phyloP scores from a whole-genome alignment of 2,113 vertebrate genomes.

The Pycnonotus jocosus region DNA sequence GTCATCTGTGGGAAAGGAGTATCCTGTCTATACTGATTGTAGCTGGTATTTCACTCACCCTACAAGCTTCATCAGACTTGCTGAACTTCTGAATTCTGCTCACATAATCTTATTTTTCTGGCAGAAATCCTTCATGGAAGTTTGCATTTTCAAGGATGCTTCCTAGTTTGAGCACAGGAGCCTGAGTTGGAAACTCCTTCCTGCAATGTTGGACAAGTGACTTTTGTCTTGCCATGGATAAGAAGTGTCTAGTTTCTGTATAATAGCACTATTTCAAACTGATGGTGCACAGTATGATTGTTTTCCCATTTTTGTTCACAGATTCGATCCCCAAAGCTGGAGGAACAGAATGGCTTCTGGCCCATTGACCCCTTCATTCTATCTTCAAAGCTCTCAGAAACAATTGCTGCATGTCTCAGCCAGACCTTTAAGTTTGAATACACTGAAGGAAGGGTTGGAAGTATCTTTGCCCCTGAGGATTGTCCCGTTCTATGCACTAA shows the following conservation, averaged over 20 bases:
- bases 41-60: background rate
- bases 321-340: conserved; percentile 71
- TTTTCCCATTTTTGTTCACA: conserved; percentile 35
- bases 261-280: background rate
- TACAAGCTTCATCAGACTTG: background rate
- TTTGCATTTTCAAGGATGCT: background rate
- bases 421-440: conserved; percentile 84
- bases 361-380: conserved; percentile 65
- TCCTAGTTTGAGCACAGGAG: background rate
- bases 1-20: background rate
- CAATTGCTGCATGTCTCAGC: conserved; percentile 65
- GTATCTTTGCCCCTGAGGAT: conserved; percentile 67
- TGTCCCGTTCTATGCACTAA: conserved; percentile 75
- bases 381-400: conserved; percentile 63
- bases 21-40: background rate
- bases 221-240: background rate
- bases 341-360: conserved; percentile 78
- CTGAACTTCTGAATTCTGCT: background rate
- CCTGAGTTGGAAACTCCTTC: rapidly evolving
- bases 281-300: background rate
- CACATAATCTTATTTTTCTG: background rate
- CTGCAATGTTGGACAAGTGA: background rate
- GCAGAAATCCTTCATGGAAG: background rate
- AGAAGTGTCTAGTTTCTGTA: background rate
- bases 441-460: conserved; percentile 73